Evolutionary conservation across 2,113 vertebrate genomes (phyloP), one percentile per base, ranked within the genome.

Genomic region (Phylloscopus trochiloides): DNA sequence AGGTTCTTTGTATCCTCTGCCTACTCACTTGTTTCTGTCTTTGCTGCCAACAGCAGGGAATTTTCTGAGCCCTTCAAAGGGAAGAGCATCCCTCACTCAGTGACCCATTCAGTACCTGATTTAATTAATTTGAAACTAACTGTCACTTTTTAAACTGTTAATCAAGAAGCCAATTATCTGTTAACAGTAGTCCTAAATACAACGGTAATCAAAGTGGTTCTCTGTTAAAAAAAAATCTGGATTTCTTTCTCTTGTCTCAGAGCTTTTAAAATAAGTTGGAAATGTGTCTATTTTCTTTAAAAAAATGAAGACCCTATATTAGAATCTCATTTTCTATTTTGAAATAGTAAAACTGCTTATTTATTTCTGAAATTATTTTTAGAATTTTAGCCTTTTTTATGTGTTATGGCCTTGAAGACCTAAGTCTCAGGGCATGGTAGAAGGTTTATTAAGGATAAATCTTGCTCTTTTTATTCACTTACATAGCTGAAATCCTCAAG

Each of bases 121-220:
- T 90, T 90, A 88, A 88, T 90, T 90, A 62, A 88, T 92, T 92
- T 94, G 62, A 82, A 94, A 36, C n/a, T 86, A 51, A 22, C 59
- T 90, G 54, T 92, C 86, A 47, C 92, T 93, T 88, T 65, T 93
- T 90, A 93, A 95, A 93, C 75, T 75, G 71, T 43, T 94, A 70
- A 80, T 58, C 79, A 80, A 70, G 67, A 79, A 88, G 75, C 50
- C 71, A 83, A 34, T 92, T 93, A 62, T 50, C 42, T 77, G 22
- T 70, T 88, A 58, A 83, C 32, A 66, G 32, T 90, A 66, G 32
- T 90, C 38, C 25, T 66, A 96, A 90, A 73, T 43, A 80, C 3
- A 4, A 50, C 6, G 5, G 26, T 76, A 88, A n/a, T 13, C 32
- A 63, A 94, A 85, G 20, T 15, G 17, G 68, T 70, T 57, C 36